These are phyloP conservation scores for Tetramorium parvispinum DNA, from an alignment of 1,140 invertebrate species.

Conservation along the genomic window DNA sequence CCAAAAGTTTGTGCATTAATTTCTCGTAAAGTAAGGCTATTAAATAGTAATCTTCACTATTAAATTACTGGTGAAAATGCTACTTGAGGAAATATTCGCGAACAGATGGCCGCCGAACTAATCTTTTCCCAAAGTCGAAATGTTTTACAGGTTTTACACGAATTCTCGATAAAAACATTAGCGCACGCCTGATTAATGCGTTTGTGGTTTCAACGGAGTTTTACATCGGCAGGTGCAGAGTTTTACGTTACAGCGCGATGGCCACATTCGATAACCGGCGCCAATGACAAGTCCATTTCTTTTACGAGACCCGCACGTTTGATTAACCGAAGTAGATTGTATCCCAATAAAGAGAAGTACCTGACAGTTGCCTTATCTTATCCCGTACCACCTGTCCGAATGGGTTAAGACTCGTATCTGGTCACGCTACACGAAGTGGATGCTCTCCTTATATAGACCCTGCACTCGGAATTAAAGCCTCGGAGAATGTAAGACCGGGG, in stretches of 20 bases:
- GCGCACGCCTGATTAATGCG: conserved; percentile 22
- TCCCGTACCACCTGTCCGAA: conserved; percentile 65
- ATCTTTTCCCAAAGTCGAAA: background rate
- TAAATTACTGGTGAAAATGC: background rate
- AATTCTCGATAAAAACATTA: conserved; percentile 25
- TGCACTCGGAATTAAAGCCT: conserved; percentile 70
- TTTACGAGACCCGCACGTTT: background rate
- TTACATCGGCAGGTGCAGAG: background rate
- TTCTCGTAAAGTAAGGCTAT: background rate
- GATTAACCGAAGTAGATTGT: conserved; percentile 66
- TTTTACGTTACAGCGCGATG: background rate
- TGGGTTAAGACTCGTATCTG: conserved; percentile 71
- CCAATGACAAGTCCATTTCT: conserved; percentile 55
- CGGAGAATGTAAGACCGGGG: conserved; percentile 58
- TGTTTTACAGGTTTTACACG: background rate
- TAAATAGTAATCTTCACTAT: conserved; percentile 24
- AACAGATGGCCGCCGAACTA: background rate
- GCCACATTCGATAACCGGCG: background rate
- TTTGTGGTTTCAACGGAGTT: background rate
- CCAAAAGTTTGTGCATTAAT: conserved; percentile 44
- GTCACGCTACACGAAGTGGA: conserved; percentile 71
- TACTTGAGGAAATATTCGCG: background rate
- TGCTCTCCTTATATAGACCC: conserved; percentile 43
- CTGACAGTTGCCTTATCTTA: conserved; percentile 70
- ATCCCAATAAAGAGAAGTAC: conserved; percentile 69